Base-by-base conservation (phyloP, 2,888 invertebrate genomes). In the Holacanthella duospinosa region DNA sequence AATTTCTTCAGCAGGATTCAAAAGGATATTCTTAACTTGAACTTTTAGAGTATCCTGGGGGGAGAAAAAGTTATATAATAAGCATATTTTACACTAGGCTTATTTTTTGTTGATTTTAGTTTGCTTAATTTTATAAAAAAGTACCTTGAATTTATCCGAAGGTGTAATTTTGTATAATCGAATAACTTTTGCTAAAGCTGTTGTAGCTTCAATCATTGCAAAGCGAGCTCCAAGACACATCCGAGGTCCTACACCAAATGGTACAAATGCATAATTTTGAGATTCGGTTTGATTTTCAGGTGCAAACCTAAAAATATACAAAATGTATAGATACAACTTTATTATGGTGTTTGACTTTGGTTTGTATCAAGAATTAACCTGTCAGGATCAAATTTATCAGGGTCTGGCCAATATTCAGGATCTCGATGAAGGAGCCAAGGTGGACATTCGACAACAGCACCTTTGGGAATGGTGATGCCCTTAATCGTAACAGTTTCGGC, bases 151-250 rank as follows among this genome's bases (percentile, higher is more conserved):
- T 29, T 68, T 64, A 25, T 60, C 58, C 1, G 68, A 64, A 24
- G 68, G 68, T 16, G 68, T 26, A 26, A 72, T 65, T 53, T 62
- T 48, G 61, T 65, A 72, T 9, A 65, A 27, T 55, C 68, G 55
- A 25, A 71, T 65, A n/a, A 72, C 66, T 63, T 69, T 68, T 6
- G 72, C 67, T 12, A 71, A 61, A 16, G 69, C 68, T 16, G 71
- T 72, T 1, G 72, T 68, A 1, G 72, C 72, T 62, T 73, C 72
- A 25, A 73, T 68, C 28, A 73, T 61, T 2, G 72, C 72, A 60
- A 72, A 72, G 55, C 70, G 63, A 19, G 72, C 72, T 54, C 72
- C 71, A 55, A 72, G 69, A 29, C 72, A 72, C 71, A 72, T 72
- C 53, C 70, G 54, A 19, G 69, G 67, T 29, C 71, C 70, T 27